Base-by-base conservation (phyloP, 2,797 vertebrate genomes). In the Periparus ater region DNA sequence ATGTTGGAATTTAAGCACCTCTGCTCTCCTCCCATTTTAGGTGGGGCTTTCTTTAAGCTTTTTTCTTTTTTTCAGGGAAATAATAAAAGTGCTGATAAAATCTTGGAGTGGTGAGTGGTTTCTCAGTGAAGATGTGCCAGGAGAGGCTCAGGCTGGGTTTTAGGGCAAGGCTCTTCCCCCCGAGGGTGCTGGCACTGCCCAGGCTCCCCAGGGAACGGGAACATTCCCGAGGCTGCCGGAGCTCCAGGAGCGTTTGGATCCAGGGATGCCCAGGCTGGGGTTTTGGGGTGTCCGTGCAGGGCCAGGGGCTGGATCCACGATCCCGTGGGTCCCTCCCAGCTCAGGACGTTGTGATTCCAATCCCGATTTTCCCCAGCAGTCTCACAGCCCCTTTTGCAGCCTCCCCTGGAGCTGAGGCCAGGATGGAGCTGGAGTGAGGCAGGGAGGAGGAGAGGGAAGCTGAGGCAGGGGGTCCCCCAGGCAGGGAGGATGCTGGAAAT, bases 121-220 rank as follows among this genome's bases (percentile, higher is more conserved):
- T 60, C 34, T 54, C 7, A 6, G 34, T n/a, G 36, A 10, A 19
- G 26, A 0, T 51, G 36, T 17, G 38, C 9, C 60, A 47, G 60
- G 38, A 45, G 1, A 38, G 45, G 11, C 0, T 11, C 1, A 15
- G 47, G 61, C 0, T 22, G 54, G 45, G 40, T 9, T 0, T 54
- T 6, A 29, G 44, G 50, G 10, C 2, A 38, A 45, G 38, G 45
- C 1, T 45, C 11, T 73, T 38, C 16, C 51, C 44, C 38, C 66
- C 9, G 36, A 57, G 36, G 18, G 6, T 27, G 66, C 30, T 55
- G 42, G 57, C 63, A 47, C 30, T 42, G 65, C 6, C 32, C 53
- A 48, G 53, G 70, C 50, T 73, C 25, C 80, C 60, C 60, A 38
- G 45, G 81, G 48, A 77, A 45, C 17, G 65, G 73, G 2, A 3